Evolutionary conservation across 2,797 vertebrate species (phyloP).

Genomic region (Chelon auratus): DNA sequence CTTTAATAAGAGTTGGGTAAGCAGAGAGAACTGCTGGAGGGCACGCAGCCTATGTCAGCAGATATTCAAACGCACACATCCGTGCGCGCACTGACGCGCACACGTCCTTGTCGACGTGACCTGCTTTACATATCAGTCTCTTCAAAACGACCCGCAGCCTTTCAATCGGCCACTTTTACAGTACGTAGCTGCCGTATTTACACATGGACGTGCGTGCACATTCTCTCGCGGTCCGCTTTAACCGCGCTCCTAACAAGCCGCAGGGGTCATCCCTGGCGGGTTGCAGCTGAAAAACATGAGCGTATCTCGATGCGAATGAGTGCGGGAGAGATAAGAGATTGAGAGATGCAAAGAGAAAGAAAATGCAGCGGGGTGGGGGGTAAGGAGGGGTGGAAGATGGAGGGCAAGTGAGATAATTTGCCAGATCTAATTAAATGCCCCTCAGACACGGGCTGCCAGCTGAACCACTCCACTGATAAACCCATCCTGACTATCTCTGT

Average conservation of each 20-base stretch:
- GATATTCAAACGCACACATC: conserved; percentile 66
- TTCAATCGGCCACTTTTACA: conserved; percentile 58
- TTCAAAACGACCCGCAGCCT: conserved; percentile 43
- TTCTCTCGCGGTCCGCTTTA: conserved; percentile 6
- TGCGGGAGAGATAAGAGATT: conserved; percentile 50
- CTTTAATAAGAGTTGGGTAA: conserved; percentile 84
- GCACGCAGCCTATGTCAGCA: conserved; percentile 80
- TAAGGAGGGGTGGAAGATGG: neutral
- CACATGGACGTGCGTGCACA: conserved; percentile 25
- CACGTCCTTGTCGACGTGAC: conserved; percentile 71
- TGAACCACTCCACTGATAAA: conserved; percentile 51
- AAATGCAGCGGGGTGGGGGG: neutral
- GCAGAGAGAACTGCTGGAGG: conserved; percentile 76
- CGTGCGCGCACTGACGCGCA: neutral
- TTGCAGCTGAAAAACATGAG: conserved; percentile 13
- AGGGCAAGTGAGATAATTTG: conserved; percentile 49
- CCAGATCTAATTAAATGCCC: conserved; percentile 73
- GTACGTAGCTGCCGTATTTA: conserved; percentile 45
- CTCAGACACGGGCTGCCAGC: conserved; percentile 54
- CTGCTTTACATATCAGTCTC: conserved; percentile 75
- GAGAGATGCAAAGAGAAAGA: conserved; percentile 30
- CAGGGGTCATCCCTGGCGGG: conserved; percentile 39
- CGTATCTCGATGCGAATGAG: conserved; percentile 30
- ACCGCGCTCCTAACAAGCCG: conserved; percentile 26
- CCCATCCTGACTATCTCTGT: conserved; percentile 14